Base-by-base conservation (phyloP, 1,140 invertebrate genomes). In the Drosophila chauvacae region DNA sequence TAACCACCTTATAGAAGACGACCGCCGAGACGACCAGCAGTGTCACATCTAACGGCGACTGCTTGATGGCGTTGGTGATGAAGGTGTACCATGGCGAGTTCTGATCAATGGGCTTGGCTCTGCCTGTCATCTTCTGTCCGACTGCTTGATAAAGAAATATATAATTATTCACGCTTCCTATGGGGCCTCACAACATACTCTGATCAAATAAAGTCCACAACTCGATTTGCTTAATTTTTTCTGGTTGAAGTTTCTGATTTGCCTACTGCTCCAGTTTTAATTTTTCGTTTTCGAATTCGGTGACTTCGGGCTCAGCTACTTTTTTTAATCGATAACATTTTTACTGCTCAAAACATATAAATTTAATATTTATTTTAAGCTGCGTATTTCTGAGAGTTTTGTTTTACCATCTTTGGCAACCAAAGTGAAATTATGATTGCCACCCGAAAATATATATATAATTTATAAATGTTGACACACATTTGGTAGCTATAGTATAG, bases 1-100 rank as follows among this genome's bases (percentile, higher is more conserved):
- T 66, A 11, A 63, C 60, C 4, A 87, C 51, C 64, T 87, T 82
- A 58, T 68, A 80, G 26, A 80, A 87, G 1, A 87, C 68, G 10
- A 80, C 53, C 0, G 76, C 53, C n/a, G 83, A 87, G 5, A 86
- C 53, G 16, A 87, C 11, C 18, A 82, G 10, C 3, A 80, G 41
- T 3, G 70, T 56, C 0, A 82, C 7, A 48, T 86, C 75, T 9
- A 58, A 44, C 10, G 78, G 65, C 4, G 62, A 48, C 35, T 86
- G 39, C 33, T 50, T 76, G 5, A 86, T 62, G 14, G 51, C 47
- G 10, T 76, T 76, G 57, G 56, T 66, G 14, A 82, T 20, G 33
- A 35, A 69, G n/a, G 47, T 58, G 63, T 72, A 87, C 83, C 42
- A 45, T 45, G 11, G 13, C 6, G 45, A 48, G 13, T n/a, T 30